Base-by-base conservation (phyloP, 2,888 invertebrate genomes). In the Ochropleura plecta region DNA sequence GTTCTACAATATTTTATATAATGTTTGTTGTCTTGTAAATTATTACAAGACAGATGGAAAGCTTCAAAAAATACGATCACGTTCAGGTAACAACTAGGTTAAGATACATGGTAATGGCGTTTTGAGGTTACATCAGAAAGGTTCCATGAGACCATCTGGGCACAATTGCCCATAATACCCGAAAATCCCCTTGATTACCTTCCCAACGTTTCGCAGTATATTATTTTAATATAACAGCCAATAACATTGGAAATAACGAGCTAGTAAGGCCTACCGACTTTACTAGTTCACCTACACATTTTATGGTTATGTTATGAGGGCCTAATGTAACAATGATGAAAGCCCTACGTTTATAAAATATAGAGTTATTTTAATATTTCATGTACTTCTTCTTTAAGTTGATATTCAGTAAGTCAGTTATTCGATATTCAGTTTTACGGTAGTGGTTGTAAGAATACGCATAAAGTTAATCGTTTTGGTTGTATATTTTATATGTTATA, bases 221-320 rank as follows among this genome's bases (percentile, higher is more conserved):
- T 82, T 79, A 85, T 83, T 84, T 86, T 85, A 86, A 87, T 86
- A 86, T 85, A 85, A 88, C 77, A 84, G 88, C 78, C 82, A 81
- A 88, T 89, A 89, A 90, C 86, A 88, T 88, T 89, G 84, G 86
- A 90, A 90, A 90, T 92, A 90, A 92, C 86, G 90, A 89, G 83
- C 85, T 81, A 86, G 83, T 88, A 89, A 88, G 69, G 82, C 79
- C 85, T 85, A 72, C 86, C 70, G 60, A 67, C 88, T 90, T 89
- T 89, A 90, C 88, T 91, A 90, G 91, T 84, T 78, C 80, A 88
- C 88, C 87, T 88, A 59, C 63, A 79, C 68, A 88, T 90, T 91
- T 92, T 91, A 92, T 82, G 90, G 84, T 91, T 90, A 91, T 89
- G 84, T 91, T 90, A 91, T 89, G 77, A 75, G 74, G 64, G 77